Base-by-base conservation (phyloP, 2,113 vertebrate species). In the Psilopogon haemacephalus region DNA sequence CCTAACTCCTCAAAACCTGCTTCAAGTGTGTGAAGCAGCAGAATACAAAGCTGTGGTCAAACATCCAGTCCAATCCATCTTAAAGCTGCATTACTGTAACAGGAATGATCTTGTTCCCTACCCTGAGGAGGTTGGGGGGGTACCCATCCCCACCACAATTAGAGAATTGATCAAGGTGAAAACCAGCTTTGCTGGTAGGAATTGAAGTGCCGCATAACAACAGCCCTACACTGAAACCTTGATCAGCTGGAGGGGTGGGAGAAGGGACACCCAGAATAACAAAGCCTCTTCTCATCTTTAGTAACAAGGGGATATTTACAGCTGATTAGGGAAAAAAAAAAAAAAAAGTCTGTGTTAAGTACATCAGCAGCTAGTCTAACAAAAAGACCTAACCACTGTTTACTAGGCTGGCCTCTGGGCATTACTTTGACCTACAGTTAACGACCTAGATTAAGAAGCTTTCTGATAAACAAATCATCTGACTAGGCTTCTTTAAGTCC, bases 381-480 rank as follows among this genome's bases (percentile, higher is more conserved):
- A 72, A 78, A 80, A 27, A 50, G 42, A 84, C 35, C 74, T 38
- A 87, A 46, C 10, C 1, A 6, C 54, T 70, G 37, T n/a, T 79
- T 42, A 76, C 19, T 79, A 88, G 75, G 46, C 75, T 84, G 64
- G 93, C 83, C 84, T 88, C 82, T 70, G 59, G 86, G 64, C 75
- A 92, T 58, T 71, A 50, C 50, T 82, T 28, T 72, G 56, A 60
- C 64, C 32, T 74, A 14, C 30, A 77, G 26, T 35, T 84, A 86
- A 67, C 3, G 1, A 70, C 50, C 19, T 37, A 38, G 37, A 46
- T 7, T 13, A 58, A 59, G 50, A 20, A 76, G 44, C 24, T 85
- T 91, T 87, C 60, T 48, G 30, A 91, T 55, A 17, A 56, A 68
- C 28, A 18, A 46, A 85, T 83, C 1, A 3, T 37, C 65, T 54